Conservation (phyloP, 2,797 vertebrate genomes). For the Enteromius unitaeniatus region DNA sequence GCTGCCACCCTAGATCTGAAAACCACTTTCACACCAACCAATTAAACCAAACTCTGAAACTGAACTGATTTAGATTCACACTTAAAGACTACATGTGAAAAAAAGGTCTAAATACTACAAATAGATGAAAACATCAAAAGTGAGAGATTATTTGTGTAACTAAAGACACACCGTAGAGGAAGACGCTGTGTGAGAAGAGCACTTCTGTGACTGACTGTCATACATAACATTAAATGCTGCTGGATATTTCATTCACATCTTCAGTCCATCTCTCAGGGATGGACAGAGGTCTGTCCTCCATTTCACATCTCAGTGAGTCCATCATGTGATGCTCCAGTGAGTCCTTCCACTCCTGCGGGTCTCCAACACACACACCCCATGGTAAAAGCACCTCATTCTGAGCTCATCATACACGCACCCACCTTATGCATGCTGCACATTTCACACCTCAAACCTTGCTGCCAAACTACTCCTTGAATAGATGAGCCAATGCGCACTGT, state of each 20-base stretch:
- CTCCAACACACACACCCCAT: constrained; percentile 23
- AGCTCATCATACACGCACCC: constrained; percentile 32
- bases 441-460: constrained; percentile 38
- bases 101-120: neutral
- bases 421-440: constrained; percentile 28
- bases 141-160: neutral
- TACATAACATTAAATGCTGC: constrained; percentile 43
- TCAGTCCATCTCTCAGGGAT: constrained; percentile 38
- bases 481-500: neutral
- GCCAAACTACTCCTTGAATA: neutral
- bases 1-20: neutral
- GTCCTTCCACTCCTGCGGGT: constrained; percentile 50
- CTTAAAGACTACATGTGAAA: neutral
- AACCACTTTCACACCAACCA: neutral
- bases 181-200: neutral
- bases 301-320: constrained; percentile 65
- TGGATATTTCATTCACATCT: constrained; percentile 50
- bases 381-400: constrained; percentile 50
- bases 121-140: neutral
- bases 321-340: constrained; percentile 60
- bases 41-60: neutral
- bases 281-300: constrained; percentile 58
- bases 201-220: neutral
- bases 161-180: neutral
- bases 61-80: neutral